Evolutionary conservation across 2,888 invertebrate species (phyloP), one percentile per base, ranked within the genome.

Genomic region (Pterostichus niger): DNA sequence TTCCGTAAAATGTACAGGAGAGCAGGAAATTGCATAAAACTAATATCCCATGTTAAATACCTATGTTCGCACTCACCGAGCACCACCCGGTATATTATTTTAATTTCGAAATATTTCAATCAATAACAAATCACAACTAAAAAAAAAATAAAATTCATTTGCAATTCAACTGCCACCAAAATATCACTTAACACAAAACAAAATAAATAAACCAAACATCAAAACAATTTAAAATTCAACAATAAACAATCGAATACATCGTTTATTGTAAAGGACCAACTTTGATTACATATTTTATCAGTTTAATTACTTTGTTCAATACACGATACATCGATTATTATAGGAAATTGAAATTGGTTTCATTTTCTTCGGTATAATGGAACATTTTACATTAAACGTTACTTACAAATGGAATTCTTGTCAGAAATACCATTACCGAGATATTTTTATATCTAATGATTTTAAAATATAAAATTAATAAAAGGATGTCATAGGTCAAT

Each of bases 281-380:
- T 35, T 35, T 13, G 13, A 35, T 64, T 11, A 6, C 13, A 64
- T 35, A 64, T 40, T 64, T 64, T 64, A 64, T 64, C 13, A 64
- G 35, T 64, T 13, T 64, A 61, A 61, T 61, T 33, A 61, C n/a
- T 10, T n/a, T 35, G 33, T 64, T 35, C 35, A 64, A 64, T 7
- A 64, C 3, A 2, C 35, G 64, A 40, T 35, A 64, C 64, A n/a
- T 64, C 33, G 35, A 35, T 64, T 35, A 59, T 64, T 64, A 64
- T 64, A 11, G 64, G 13, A 13, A 64, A 64, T 33, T 64, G 35
- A 64, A 49, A 64, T 64, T 40, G 64, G 35, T 64, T 64, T 64
- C 13, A 64, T 64, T 59, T 64, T n/a, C 35, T 35, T 64, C 24
- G 59, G 11, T 15, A 64, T 31, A 64, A 64, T 64, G 33, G 35